phyloP scores from a whole-genome alignment of 2,888 invertebrate species.

The Brachypterus glaber region DNA sequence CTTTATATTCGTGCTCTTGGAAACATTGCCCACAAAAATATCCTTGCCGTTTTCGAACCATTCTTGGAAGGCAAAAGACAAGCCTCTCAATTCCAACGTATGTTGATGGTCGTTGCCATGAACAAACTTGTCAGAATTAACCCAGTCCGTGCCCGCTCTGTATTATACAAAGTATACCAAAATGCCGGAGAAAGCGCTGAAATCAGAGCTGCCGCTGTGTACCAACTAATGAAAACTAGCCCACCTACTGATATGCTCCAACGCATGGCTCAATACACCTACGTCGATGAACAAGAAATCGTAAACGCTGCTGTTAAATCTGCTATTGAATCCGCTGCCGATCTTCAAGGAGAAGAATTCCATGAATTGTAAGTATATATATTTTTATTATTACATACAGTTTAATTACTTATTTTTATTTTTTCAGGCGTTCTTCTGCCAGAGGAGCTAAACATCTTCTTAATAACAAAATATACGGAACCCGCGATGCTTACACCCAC shows the following conservation, averaged over 20 bases:
- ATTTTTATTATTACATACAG: too few species aligned
- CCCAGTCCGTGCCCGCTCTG: constrained; percentile 47
- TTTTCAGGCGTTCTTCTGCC: constrained; percentile 37
- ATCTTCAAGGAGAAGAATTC: constrained; percentile 33
- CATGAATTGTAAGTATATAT: constrained; percentile 20
- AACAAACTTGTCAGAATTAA: constrained; percentile 42
- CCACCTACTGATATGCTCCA: constrained; percentile 57
- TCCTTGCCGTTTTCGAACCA: constrained; percentile 51
- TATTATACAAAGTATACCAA: constrained; percentile 56
- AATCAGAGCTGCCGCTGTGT: constrained; percentile 56
- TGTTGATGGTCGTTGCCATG: constrained; percentile 50
- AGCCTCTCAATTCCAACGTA: constrained; percentile 50
- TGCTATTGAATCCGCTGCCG: constrained; percentile 48
- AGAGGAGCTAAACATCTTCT: constrained; percentile 38
- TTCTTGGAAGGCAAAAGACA: constrained; percentile 52
- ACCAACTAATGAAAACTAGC: constrained; percentile 48
- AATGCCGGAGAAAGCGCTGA: constrained; percentile 57
- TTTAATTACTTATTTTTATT: too few species aligned
- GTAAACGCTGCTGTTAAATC: constrained; percentile 59
- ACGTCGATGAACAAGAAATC: constrained; percentile 51
- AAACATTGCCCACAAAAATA: constrained; percentile 51
- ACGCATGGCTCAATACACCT: constrained; percentile 60
- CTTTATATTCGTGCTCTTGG: constrained; percentile 57
- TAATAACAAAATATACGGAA: constrained; percentile 37
- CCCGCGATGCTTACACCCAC: constrained; percentile 44